phyloP scores from a whole-genome alignment of 2,797 vertebrate genomes.

The Premnoplex brunnescens region DNA sequence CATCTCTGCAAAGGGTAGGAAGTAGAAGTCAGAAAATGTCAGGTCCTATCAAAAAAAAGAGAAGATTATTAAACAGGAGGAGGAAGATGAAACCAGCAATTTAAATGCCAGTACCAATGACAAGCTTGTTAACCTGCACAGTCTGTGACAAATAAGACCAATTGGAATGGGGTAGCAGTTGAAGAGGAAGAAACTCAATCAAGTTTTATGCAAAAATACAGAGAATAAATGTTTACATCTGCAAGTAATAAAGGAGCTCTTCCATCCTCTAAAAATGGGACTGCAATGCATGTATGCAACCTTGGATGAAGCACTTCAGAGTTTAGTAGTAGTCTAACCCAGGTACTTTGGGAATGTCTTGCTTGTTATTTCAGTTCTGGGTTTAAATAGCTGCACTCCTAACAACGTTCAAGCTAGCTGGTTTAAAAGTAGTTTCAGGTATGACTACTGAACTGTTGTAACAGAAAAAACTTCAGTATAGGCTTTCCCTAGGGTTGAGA shows the following conservation, averaged over 20 bases:
- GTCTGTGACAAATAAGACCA: background rate
- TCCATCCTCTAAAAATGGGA: background rate
- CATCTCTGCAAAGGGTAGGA: background rate
- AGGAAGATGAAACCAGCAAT: slow-evolving; percentile 19
- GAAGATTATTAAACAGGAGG: background rate
- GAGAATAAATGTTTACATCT: background rate
- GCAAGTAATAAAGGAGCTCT: background rate
- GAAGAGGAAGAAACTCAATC: background rate
- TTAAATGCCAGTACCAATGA: slow-evolving; percentile 19
- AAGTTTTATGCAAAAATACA: background rate
- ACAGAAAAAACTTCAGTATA: background rate
- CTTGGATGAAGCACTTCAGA: background rate
- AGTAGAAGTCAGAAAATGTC: slow-evolving; percentile 27
- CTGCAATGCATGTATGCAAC: background rate
- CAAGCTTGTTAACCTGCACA: background rate
- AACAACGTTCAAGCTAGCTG: background rate
- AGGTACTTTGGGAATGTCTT: background rate
- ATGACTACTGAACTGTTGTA: background rate
- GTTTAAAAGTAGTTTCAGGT: background rate
- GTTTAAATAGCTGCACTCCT: background rate
- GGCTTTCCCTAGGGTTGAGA: background rate
- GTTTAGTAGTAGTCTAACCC: background rate
- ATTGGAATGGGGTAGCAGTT: background rate
- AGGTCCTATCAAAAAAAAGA: background rate
- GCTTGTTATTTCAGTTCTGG: background rate